Evolutionary conservation across 2,113 vertebrate species (phyloP), one percentile per base, ranked within the genome.

Genomic region (Eretmochelys imbricata): DNA sequence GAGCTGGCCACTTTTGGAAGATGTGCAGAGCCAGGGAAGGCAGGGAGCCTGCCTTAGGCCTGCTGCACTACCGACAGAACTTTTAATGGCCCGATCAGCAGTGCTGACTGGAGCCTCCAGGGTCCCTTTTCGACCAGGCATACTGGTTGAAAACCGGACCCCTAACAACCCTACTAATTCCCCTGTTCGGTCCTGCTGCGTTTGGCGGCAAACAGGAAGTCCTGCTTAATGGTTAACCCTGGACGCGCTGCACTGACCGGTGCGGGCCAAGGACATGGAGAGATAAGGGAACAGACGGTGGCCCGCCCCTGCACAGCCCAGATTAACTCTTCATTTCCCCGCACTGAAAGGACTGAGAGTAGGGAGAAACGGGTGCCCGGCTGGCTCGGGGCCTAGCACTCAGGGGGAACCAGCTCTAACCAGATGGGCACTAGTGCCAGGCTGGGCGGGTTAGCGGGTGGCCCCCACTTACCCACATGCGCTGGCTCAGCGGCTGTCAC

Each of bases 281-380:
- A 92, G 91, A 92, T 92, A 92, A 92, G 91, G 38, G 55, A 79
- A 88, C 91, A 92, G 91, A 92, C 91, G 91, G 85, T 84, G 85
- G 83, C 91, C 85, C 91, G 76, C 85, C 91, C 91, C 72, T 9
- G 31, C 14, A 88, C 72, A 80, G 19, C 17, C 11, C 22, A 2
- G 22, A 24, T 92, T 92, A 92, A 92, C 91, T 72, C 54, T n/a
- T 92, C 88, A 55, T 38, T 6, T 62, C 31, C 85, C 55, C 38
- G 35, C 35, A 2, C n/a, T 10, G 27, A 38, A 20, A 72, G n/a
- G 14, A 19, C 35, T 72, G 65, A 72, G 17, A 14, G n/a, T n/a
- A 19, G 35, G 65, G 65, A n/a, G 65, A 22, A 72, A 20, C 2
- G 65, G 65, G 65, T 2, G 9, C n/a, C 19, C 9, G 17, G 4